A percentile compares a stretch with the other conserved stretches of the same genome.
Evolutionary conservation across 2,888 invertebrate genomes (phyloP).

Genomic region (Epirrhoe alternata): DNA sequence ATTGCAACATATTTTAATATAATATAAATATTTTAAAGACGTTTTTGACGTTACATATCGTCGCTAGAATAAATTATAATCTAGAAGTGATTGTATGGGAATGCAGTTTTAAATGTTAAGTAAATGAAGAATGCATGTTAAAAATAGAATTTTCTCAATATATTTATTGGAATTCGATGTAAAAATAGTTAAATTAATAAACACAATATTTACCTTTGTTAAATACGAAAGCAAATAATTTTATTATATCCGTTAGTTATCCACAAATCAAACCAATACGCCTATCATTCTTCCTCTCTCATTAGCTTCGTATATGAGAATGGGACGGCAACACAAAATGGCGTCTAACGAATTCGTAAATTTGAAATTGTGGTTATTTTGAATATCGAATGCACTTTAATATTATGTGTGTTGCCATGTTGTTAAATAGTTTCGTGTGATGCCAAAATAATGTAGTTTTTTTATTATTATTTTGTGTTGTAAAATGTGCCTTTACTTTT

Average conservation of each 20-base stretch:
- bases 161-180: not conserved
- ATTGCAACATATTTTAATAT: not conserved
- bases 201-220: not conserved
- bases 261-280: not conserved
- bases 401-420: conserved; percentile 61
- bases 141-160: not conserved
- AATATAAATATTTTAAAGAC: not conserved
- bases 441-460: conserved; percentile 70
- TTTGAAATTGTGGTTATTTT: not conserved
- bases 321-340: conserved; percentile 9
- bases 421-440: conserved; percentile 60
- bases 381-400: not conserved
- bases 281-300: not conserved
- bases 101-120: not conserved
- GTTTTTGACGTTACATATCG: conserved; percentile 7
- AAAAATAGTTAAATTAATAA: not conserved
- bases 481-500: conserved; percentile 52
- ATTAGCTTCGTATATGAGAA: not conserved
- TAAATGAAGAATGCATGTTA: not conserved
- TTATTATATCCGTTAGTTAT: not conserved
- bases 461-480: conserved; percentile 58
- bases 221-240: not conserved
- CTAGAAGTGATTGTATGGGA: conserved; percentile 1
- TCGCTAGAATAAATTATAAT: conserved; percentile 3
- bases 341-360: not conserved